These are phyloP conservation scores for Phylloscopus whistleri DNA, from an alignment of 2,113 vertebrate species.

Conservation along the genomic window DNA sequence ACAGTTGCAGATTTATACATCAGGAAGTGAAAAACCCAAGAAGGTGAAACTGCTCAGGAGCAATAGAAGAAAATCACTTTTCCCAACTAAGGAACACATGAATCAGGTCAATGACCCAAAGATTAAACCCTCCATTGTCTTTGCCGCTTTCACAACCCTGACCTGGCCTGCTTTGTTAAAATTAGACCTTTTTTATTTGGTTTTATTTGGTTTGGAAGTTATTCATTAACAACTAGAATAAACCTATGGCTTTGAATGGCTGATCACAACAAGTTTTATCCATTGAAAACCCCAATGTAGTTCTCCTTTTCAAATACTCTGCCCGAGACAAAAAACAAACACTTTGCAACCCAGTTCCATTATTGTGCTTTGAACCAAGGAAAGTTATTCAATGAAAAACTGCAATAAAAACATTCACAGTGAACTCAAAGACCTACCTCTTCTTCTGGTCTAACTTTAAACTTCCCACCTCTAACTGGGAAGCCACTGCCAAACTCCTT, in stretches of 20 bases:
- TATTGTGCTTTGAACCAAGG: neutral
- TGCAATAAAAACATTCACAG: neutral
- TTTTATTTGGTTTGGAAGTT: neutral
- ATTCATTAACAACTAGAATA: neutral
- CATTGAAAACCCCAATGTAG: neutral
- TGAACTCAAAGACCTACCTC: slow-evolving; percentile 76
- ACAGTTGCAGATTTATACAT: neutral
- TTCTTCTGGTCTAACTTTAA: slow-evolving; percentile 87
- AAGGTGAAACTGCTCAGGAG: neutral
- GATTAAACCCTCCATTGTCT: neutral
- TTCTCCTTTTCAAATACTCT: neutral
- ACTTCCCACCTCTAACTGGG: slow-evolving; percentile 88
- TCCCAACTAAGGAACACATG: neutral
- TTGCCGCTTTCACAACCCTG: neutral
- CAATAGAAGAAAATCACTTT: neutral
- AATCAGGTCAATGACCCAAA: neutral
- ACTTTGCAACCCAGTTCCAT: neutral
- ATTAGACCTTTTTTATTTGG: neutral
- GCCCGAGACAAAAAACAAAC: neutral
- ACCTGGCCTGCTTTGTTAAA: neutral
- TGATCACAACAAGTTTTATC: neutral
- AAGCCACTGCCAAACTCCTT: slow-evolving; percentile 99
- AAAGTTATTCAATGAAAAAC: neutral
- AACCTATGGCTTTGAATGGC: neutral
- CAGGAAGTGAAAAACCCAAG: neutral